These are phyloP conservation scores for Rhogogaster chlorosoma DNA, from an alignment of 2,888 invertebrate species.

Conservation along the genomic window DNA sequence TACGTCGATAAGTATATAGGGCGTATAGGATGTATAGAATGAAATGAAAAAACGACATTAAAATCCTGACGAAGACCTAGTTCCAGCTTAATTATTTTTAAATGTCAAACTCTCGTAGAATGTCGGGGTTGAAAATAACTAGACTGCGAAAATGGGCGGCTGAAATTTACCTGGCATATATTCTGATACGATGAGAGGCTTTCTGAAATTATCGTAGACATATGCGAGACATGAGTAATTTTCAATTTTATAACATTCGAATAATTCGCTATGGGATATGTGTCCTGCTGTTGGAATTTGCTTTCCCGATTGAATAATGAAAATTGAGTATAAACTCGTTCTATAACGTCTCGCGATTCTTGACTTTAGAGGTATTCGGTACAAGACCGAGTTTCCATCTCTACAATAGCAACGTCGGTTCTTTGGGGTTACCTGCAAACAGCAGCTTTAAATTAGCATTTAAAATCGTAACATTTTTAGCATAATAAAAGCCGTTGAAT, in stretches of 20 bases:
- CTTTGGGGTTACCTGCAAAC: background rate
- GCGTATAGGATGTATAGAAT: background rate
- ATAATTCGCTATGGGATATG: no score
- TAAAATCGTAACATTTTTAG: constrained; percentile 22
- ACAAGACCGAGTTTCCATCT: background rate
- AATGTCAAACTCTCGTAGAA: constrained; percentile 28
- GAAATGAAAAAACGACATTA: background rate
- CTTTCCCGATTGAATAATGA: no score
- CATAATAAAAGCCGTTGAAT: constrained; percentile 42
- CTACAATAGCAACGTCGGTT: background rate
- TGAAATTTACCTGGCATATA: background rate
- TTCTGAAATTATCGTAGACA: background rate
- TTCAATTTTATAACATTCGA: no score
- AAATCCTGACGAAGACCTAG: background rate
- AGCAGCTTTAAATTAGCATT: constrained; percentile 21
- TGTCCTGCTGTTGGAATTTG: no score
- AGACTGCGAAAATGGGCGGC: background rate
- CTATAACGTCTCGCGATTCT: background rate
- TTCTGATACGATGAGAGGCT: background rate
- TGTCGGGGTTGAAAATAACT: background rate
- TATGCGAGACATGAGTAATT: background rate
- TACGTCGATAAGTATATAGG: background rate
- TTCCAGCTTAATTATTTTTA: constrained; percentile 7
- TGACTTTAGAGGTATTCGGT: background rate
- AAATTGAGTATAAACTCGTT: background rate